phyloP scores from a whole-genome alignment of 2,113 vertebrate species.

The Illadopsis cleaveri region DNA sequence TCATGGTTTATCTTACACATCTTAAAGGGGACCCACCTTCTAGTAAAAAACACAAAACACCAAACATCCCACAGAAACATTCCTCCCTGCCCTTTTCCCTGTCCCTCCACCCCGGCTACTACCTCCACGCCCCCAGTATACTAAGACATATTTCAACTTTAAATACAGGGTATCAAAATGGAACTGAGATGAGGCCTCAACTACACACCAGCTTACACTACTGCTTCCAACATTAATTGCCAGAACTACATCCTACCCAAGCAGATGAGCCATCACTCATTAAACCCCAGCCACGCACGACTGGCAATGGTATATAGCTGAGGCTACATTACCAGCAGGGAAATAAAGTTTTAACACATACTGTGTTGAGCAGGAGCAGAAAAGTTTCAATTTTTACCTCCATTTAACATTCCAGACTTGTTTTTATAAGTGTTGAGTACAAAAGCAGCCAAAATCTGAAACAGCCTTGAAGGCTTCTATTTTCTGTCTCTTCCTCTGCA shows the following conservation, averaged over 20 bases:
- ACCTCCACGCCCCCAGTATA: neutral
- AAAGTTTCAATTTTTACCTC: neutral
- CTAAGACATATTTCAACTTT: neutral
- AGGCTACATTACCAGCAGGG: neutral
- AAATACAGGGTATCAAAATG: neutral
- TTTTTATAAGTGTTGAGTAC: neutral
- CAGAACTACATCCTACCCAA: neutral
- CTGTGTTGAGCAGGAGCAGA: neutral
- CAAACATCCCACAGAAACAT: neutral
- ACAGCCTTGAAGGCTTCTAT: neutral
- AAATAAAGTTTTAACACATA: neutral
- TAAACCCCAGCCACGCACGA: neutral
- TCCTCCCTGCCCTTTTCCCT: rapidly evolving
- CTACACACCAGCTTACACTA: neutral
- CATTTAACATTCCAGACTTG: neutral
- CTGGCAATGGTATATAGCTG: neutral
- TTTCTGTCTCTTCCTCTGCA: neutral
- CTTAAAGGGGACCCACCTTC: neutral
- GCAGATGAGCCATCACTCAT: neutral
- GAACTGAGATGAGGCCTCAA: neutral
- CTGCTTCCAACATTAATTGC: neutral
- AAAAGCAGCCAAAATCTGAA: neutral
- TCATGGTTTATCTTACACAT: neutral
- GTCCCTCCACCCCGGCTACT: neutral
- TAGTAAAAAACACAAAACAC: neutral